Conservation (phyloP, 2,888 invertebrate genomes). For the Aphidius colemani region DNA sequence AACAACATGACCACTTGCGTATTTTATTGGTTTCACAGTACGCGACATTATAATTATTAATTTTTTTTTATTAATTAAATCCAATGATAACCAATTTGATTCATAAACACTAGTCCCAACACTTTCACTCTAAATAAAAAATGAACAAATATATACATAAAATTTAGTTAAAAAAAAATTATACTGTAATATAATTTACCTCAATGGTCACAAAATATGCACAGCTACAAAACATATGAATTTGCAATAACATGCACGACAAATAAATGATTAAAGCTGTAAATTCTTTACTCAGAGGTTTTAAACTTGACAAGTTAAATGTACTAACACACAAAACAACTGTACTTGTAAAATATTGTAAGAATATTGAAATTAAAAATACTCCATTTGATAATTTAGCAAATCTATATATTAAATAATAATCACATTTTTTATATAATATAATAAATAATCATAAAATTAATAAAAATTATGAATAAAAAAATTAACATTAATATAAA, state of each 20-base stretch:
- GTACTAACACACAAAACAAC: slow-evolving; percentile 39
- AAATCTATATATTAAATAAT: slow-evolving; percentile 20
- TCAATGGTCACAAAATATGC: slow-evolving; percentile 30
- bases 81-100: slow-evolving; percentile 5
- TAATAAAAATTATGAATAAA: no score
- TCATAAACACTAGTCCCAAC: background rate
- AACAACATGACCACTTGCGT: slow-evolving; percentile 12
- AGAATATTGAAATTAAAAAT: slow-evolving; percentile 33
- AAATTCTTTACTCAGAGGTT: slow-evolving; percentile 32
- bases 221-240: slow-evolving; percentile 32
- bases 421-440: no score
- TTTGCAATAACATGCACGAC: slow-evolving; percentile 40
- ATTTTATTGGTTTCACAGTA: slow-evolving; percentile 16
- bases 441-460: no score
- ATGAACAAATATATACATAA: background rate
- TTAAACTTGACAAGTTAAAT: slow-evolving; percentile 36
- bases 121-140: background rate
- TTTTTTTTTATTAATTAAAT: background rate
- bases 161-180: background rate
- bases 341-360: slow-evolving; percentile 37
- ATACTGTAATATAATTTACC: slow-evolving; percentile 21
- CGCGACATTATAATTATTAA: slow-evolving; percentile 9
- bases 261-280: slow-evolving; percentile 32
- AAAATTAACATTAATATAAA: background rate
- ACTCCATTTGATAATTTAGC: slow-evolving; percentile 32